Base-by-base conservation (phyloP, 2,113 vertebrate species). In the Dasypus novemcinctus region DNA sequence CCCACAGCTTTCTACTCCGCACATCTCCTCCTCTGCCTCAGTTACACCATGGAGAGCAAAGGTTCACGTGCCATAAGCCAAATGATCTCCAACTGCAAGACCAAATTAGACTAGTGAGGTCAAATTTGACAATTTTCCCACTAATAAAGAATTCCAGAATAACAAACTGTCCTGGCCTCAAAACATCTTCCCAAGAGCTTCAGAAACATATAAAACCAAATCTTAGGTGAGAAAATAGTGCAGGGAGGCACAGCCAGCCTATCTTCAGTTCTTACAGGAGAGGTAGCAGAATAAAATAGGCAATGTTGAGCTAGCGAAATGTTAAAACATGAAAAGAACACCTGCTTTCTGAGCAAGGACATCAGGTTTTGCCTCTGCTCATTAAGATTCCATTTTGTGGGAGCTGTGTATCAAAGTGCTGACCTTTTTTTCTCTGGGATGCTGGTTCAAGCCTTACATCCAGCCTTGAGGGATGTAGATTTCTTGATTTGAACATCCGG, bases 321-420 rank as follows among this genome's bases (percentile, higher is more conserved):
- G 80, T 57, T 89, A 76, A 72, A 81, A 78, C 71, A 75, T 38
- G 46, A 82, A 96, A 87, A 90, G 94, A 89, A 88, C 61, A 61
- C 46, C 54, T 61, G 76, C 75, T 96, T 96, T 97, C 95, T 95
- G 96, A 97, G 94, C 93, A 87, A 97, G 94, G 88, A 78, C 90
- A 89, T 96, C 92, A 36, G 84, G 90, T 87, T 95, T 79, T 90
- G 74, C 85, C 33, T 80, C 86, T 94, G 61, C 82, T 97, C 97
- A 97, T 98, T 98, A 97, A 96, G 97, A 98, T 97, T 97, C 95
- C 96, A 93, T 97, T 95, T 96, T 97, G 92, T 94, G 91, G 92
- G 96, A 97, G 57, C 71, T 87, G 41, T 94, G 93, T 96, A 97
- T 97, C 96, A 97, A 98, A 98, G 94, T 78, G 94, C 38, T 96